Evolutionary conservation across 2,888 invertebrate genomes (phyloP), one percentile per base, ranked within the genome.

Genomic region (Elysia crispata): DNA sequence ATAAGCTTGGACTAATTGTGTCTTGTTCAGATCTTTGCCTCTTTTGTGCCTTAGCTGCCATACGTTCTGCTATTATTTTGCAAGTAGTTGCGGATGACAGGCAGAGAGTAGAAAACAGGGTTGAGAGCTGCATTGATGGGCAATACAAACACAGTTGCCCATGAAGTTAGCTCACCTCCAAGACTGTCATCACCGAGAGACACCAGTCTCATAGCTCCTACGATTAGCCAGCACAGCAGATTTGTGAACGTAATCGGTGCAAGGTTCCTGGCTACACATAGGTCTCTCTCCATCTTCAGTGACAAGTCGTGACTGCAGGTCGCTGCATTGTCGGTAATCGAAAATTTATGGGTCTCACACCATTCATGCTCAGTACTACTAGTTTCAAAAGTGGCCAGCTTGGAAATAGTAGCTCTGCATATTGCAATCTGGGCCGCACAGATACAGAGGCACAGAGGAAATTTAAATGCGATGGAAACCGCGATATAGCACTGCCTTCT

Each of bases 401-500:
- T 41, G 11, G 41, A 41, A 3, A 11, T 41, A 11, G 41, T 41
- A 6, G 5, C 11, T 41, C 84, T 80, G 76, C 88, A 91, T 85
- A 91, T 91, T 31, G 87, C 86, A 30, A 84, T 33, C 81, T 91
- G 91, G 18, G 88, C 88, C 1, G 82, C 76, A 15, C 87, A 87
- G 33, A 91, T 90, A 28, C 89, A 74, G 0, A 91, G 31, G 82
- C 91, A 90, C 13, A 73, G 18, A 5, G 87, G 28, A 33, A 88
- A 85, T 79, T 91, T 91, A 25, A 89, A 81, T 62, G 87, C 84
- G 57, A 91, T 86, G 77, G 89, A 91, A 6, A 76, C 64, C 25
- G 28, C 20, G 6, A 64, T 6, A 5, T 62, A 66, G 13, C 23
- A 64, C 15, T 20, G 13, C 49, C 41, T 25, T 11, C 75, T 64